Evolutionary conservation across 2,888 invertebrate genomes (phyloP).

Genomic region (Blera fallax): DNA sequence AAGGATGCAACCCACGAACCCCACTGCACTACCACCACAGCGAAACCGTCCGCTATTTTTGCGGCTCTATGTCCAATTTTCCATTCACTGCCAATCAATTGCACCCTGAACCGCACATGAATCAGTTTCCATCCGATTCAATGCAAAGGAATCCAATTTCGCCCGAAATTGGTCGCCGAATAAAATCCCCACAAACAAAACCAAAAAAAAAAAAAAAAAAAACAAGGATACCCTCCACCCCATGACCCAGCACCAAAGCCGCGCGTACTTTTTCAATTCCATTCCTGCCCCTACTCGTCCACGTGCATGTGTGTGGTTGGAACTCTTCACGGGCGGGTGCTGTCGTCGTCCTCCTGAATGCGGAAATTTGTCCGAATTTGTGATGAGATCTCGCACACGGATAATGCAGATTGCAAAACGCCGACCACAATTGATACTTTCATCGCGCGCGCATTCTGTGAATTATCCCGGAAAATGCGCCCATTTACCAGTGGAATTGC

Average conservation of each 20-base stretch:
- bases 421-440: conserved; percentile 19
- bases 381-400: conserved; percentile 36
- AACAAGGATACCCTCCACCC: neutral
- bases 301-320: neutral
- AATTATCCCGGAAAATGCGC: conserved; percentile 54
- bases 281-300: neutral
- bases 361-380: conserved; percentile 22
- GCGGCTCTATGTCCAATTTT: neutral
- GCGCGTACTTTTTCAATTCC: conserved; percentile 3
- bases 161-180: conserved; percentile 7
- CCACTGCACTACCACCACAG: too few relatives aligned
- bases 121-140: neutral
- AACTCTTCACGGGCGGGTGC: neutral
- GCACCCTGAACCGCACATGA: neutral
- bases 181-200: neutral
- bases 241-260: neutral
- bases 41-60: too few relatives aligned
- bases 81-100: conserved; percentile 14
- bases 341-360: conserved; percentile 9
- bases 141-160: conserved; percentile 15
- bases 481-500: neutral
- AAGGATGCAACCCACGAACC: too few relatives aligned
- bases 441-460: conserved; percentile 9
- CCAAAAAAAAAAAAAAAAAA: neutral
- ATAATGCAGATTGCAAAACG: conserved; percentile 30